Evolutionary conservation across 2,797 vertebrate species (phyloP).

Genomic region (Amblyraja radiata): DNA sequence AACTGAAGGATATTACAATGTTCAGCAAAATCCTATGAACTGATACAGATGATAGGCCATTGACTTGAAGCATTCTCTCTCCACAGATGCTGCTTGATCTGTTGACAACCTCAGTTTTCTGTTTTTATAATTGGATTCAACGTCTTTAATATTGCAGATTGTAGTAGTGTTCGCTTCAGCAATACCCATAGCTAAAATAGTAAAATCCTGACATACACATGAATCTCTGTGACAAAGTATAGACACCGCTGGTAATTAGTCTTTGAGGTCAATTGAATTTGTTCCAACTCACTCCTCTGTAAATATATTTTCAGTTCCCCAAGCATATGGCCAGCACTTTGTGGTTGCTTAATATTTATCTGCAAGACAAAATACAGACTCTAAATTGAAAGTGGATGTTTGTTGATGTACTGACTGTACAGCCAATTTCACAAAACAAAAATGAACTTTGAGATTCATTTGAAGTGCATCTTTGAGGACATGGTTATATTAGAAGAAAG

Average conservation of each 20-base stretch:
- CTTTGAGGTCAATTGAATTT: background rate
- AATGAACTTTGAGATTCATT: background rate
- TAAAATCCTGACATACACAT: background rate
- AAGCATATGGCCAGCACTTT: background rate
- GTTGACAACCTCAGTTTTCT: too few relatives aligned
- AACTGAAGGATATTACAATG: background rate
- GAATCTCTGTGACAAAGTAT: background rate
- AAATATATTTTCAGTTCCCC: background rate
- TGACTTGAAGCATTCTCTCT: too few relatives aligned
- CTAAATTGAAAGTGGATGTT: background rate
- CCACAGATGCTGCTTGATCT: too few relatives aligned
- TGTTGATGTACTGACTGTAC: background rate
- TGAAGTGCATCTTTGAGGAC: background rate
- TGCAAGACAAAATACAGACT: background rate
- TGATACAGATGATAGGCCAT: too few relatives aligned
- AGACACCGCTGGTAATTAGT: background rate
- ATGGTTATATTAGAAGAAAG: background rate
- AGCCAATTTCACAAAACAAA: background rate
- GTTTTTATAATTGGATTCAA: background rate
- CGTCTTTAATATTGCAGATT: background rate
- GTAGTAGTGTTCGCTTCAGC: background rate
- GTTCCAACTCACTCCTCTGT: background rate
- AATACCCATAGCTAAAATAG: background rate
- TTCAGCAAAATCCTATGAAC: background rate
- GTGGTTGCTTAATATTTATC: background rate